Evolutionary conservation across 2,888 invertebrate species (phyloP), one percentile per base, ranked within the genome.

Genomic region (Teinopalpus imperialis): DNA sequence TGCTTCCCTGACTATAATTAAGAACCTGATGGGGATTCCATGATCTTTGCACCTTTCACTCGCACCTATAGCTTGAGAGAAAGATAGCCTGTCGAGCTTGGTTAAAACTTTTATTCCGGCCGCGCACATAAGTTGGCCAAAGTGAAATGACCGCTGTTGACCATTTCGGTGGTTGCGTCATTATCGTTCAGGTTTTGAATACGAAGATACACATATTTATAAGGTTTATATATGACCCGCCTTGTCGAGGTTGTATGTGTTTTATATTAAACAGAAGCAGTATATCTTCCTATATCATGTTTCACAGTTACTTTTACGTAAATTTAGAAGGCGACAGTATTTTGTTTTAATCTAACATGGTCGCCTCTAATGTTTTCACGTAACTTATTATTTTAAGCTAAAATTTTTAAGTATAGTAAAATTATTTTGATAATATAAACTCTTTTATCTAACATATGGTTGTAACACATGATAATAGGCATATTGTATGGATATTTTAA

Each of bases 141-240:
- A 87, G 87, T 73, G 87, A 87, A 87, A 86, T 87, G 87, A 86
- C 87, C 87, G 82, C 76, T 40, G 78, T 53, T 79, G 85, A 81
- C 83, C 82, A 83, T 82, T 85, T 85, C 69, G 77, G 75, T 66
- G 66, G 74, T 87, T 86, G 81, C 86, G 82, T 87, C 87, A 86
- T 73, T 68, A 54, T 47, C 49, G 56, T 51, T 62, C 73, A 71
- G 67, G 66, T 63, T 61, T 69, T 71, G 76, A 81, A 81, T 81
- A 69, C 54, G 56, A 71, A 76, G 68, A 65, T 64, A 48, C 40
- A 31, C 9, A 31, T 42, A 37, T 31, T 32, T 37, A 31, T 26
- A 31, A 36, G 13, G 0, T 14, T 34, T 12, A 27, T 32, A 27
- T 42, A 26, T 26, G n/a, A 10, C 12, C 1, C 3, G 7, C 7